A percentile compares a stretch with the other conserved stretches of the same genome.
Conservation (phyloP, 2,113 vertebrate species). For the Podiceps cristatus region DNA sequence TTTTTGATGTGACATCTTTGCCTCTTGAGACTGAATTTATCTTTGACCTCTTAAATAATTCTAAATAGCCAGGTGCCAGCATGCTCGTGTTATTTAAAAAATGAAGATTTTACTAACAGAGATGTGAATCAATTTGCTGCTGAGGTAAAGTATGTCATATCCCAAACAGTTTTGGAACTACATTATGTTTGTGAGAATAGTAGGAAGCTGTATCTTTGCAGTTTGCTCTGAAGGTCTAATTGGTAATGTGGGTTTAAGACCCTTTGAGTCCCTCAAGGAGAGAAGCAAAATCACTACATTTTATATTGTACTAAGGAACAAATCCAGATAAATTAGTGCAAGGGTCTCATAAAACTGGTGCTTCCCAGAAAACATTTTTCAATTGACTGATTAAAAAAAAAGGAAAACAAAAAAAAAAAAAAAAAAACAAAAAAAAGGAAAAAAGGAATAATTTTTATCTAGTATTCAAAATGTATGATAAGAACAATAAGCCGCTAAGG, state of each 20-base stretch:
- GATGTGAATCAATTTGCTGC: neutral
- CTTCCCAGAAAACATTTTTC: neutral
- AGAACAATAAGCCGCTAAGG: neutral
- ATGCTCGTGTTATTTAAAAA: neutral
- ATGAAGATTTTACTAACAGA: neutral
- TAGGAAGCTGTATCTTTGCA: neutral
- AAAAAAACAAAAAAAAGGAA: neutral
- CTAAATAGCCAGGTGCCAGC: neutral
- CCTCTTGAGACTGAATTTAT: neutral
- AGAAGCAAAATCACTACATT: neutral
- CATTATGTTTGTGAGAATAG: neutral
- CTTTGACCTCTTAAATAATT: neutral
- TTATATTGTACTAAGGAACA: neutral
- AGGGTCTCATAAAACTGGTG: neutral
- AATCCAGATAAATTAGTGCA: neutral
- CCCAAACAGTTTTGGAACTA: neutral
- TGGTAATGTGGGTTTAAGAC: neutral
- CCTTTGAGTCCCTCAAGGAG: neutral
- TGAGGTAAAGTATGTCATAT: neutral
- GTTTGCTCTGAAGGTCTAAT: neutral
- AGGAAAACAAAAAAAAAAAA: neutral
- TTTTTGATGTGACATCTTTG: neutral
- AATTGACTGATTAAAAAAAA: neutral
- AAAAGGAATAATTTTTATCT: neutral
- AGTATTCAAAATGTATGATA: neutral